Percentiles rank a stretch among this genome's conserved stretches.
Evolutionary conservation across 2,113 vertebrate species (phyloP).

Genomic region (Lagopus muta): DNA sequence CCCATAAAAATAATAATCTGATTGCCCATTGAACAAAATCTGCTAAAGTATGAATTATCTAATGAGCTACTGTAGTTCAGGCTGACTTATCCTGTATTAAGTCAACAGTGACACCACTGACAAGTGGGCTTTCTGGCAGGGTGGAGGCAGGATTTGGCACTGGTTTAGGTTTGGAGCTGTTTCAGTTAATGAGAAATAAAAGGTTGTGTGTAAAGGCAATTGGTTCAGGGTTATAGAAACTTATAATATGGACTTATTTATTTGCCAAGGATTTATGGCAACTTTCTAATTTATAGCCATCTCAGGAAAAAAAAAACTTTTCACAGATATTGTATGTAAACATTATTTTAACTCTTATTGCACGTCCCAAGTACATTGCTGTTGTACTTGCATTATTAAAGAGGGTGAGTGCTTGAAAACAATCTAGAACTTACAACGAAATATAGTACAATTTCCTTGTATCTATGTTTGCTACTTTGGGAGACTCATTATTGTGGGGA

Average conservation of each 20-base stretch:
- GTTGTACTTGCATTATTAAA: conserved; percentile 28
- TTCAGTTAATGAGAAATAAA: conserved; percentile 5
- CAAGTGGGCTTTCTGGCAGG: neutral
- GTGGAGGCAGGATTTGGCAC: neutral
- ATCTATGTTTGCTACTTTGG: neutral
- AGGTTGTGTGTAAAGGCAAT: neutral
- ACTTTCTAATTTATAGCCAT: neutral
- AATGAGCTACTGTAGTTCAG: conserved; percentile 26
- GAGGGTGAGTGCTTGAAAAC: neutral
- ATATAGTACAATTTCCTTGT: neutral
- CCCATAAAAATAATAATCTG: conserved; percentile 47
- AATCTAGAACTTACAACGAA: neutral
- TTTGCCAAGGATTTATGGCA: conserved; percentile 17
- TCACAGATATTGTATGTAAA: conserved; percentile 16
- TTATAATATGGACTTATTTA: neutral
- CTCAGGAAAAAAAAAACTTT: conserved; percentile 14
- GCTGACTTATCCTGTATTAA: neutral
- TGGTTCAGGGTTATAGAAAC: neutral
- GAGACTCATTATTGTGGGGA: neutral
- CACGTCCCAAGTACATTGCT: neutral
- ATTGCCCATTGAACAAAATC: conserved; percentile 43
- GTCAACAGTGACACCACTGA: conserved; percentile 11
- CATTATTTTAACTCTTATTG: conserved; percentile 22
- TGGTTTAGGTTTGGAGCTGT: neutral
- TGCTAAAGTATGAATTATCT: conserved; percentile 52